Conservation (phyloP, 2,113 vertebrate genomes). For the Bubo bubo region DNA sequence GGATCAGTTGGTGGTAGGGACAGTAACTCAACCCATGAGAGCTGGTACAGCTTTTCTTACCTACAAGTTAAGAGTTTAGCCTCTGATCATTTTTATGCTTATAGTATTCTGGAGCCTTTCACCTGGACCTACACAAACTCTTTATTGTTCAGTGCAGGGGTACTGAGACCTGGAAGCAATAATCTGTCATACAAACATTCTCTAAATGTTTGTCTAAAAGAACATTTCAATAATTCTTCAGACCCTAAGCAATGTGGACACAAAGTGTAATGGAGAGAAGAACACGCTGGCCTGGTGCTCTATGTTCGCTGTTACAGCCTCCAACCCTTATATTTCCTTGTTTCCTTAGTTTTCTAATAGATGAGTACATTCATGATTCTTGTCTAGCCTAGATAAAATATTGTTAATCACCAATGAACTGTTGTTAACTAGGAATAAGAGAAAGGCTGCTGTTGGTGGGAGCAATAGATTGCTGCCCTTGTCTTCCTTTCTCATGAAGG, state of each 20-base stretch:
- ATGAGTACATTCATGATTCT: neutral
- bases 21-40: neutral
- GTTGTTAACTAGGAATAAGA: neutral
- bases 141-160: neutral
- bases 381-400: neutral
- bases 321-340: neutral
- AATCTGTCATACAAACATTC: neutral
- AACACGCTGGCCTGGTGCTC: neutral
- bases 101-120: neutral
- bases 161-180: neutral
- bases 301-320: neutral
- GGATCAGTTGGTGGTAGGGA: neutral
- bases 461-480: neutral
- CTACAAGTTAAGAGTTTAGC: neutral
- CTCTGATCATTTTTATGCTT: neutral
- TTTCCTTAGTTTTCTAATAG: neutral
- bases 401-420: neutral
- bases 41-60: neutral
- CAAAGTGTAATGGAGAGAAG: neutral
- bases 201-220: neutral
- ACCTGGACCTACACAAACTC: neutral
- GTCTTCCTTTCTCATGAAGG: neutral
- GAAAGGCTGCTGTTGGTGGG: neutral
- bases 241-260: neutral
- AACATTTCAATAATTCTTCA: neutral